These are phyloP conservation scores for Perizoma flavofasciatum DNA, from an alignment of 2,888 invertebrate genomes.

Conservation along the genomic window DNA sequence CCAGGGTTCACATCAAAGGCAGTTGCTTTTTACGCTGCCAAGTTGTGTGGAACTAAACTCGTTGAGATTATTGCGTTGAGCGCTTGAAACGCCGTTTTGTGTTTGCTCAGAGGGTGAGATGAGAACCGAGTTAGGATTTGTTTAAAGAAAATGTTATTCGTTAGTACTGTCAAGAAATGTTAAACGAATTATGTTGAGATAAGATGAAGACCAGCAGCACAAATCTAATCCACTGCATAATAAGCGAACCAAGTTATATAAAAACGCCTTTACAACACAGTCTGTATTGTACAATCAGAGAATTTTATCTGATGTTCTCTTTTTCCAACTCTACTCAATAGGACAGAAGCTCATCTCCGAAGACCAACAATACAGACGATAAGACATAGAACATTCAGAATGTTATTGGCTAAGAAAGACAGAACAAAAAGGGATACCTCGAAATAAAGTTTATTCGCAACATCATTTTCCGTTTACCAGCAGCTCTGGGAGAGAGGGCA, in stretches of 20 bases:
- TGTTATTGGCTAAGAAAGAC: background rate
- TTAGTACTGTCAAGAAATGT: too few relatives aligned
- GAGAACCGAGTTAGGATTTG: background rate
- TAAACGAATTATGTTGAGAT: too few relatives aligned
- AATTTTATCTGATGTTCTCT: too few relatives aligned
- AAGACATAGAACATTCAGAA: background rate
- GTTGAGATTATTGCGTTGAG: slow-evolving; percentile 11
- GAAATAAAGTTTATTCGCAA: background rate
- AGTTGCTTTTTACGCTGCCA: slow-evolving; percentile 17
- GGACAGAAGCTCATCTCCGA: too few relatives aligned
- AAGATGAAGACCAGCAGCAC: too few relatives aligned
- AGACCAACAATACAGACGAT: too few relatives aligned
- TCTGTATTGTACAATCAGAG: too few relatives aligned
- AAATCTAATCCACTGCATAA: too few relatives aligned
- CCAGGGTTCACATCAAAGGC: slow-evolving; percentile 25
- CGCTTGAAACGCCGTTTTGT: slow-evolving; percentile 5
- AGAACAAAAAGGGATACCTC: background rate
- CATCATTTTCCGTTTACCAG: background rate
- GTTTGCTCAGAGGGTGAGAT: slow-evolving; percentile 8
- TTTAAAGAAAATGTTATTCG: too few relatives aligned
- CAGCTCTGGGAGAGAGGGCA: slow-evolving; percentile 13
- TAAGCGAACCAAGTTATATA: too few relatives aligned
- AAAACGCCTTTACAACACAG: too few relatives aligned
- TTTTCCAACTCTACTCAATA: too few relatives aligned
- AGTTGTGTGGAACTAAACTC: slow-evolving; percentile 16